phyloP scores from a whole-genome alignment of 2,888 invertebrate species.

The Perdita meconis region DNA sequence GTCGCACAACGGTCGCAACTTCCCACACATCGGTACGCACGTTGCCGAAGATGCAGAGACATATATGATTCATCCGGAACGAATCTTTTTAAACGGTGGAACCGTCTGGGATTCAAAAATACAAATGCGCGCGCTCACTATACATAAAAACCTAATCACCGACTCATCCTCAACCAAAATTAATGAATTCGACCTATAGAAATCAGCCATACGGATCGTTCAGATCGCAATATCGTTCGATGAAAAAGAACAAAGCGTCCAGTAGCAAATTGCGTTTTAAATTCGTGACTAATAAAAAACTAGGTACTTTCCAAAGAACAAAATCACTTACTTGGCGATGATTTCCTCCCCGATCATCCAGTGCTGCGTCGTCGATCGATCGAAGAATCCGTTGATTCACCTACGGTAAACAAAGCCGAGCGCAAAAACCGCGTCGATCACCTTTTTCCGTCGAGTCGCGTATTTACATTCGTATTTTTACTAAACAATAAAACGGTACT shows the following conservation, averaged over 20 bases:
- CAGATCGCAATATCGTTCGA: no score
- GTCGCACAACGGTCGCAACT: constrained; percentile 67
- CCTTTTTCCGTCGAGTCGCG: neutral
- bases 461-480: constrained; percentile 28
- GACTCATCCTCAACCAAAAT: no score
- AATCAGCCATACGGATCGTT: no score
- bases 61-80: constrained; percentile 70
- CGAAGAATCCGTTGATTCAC: constrained; percentile 3
- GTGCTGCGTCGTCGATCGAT: no score
- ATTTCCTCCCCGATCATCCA: no score
- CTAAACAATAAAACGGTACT: constrained; percentile 47
- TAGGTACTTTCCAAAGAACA: neutral
- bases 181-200: no score
- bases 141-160: neutral
- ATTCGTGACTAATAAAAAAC: neutral
- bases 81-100: constrained; percentile 50
- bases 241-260: no score
- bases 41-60: constrained; percentile 63
- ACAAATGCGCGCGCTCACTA: neutral
- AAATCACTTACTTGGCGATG: neutral
- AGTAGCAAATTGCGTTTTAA: neutral
- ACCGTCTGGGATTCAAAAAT: constrained; percentile 33
- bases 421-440: constrained; percentile 5
- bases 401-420: constrained; percentile 9
- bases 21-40: constrained; percentile 66